Evolutionary conservation across 2,797 vertebrate species (phyloP).

Genomic region (Diplodus sargus): DNA sequence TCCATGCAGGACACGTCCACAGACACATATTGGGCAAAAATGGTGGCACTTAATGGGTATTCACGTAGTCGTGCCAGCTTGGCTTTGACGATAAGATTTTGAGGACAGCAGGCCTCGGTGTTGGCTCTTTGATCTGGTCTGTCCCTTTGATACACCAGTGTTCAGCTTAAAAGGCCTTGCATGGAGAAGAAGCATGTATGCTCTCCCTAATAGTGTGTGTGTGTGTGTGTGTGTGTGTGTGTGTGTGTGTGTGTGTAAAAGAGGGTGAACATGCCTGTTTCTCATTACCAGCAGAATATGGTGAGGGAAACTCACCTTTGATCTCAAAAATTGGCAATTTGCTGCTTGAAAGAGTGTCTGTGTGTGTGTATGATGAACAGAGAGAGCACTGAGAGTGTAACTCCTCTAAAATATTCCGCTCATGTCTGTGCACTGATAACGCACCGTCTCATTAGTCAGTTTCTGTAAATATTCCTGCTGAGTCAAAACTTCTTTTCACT

Average conservation of each 20-base stretch:
- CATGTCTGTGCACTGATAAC: slow-evolving; percentile 38
- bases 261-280: slow-evolving; percentile 64
- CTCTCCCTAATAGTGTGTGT: slow-evolving; percentile 28
- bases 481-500: slow-evolving; percentile 8
- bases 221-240: slow-evolving; percentile 3
- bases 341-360: slow-evolving; percentile 47
- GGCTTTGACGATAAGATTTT: slow-evolving; percentile 50
- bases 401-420: slow-evolving; percentile 38
- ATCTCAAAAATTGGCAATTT: slow-evolving; percentile 68
- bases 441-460: slow-evolving; percentile 34
- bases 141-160: slow-evolving; percentile 71
- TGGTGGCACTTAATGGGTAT: slow-evolving; percentile 46
- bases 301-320: slow-evolving; percentile 61
- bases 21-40: slow-evolving; percentile 4
- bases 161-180: slow-evolving; percentile 57
- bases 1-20: slow-evolving; percentile 7
- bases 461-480: slow-evolving; percentile 53
- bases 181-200: slow-evolving; percentile 43
- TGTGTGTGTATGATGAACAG: slow-evolving; percentile 18
- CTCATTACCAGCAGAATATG: slow-evolving; percentile 66
- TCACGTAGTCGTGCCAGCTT: slow-evolving; percentile 29
- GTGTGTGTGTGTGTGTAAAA: slow-evolving; percentile 9
- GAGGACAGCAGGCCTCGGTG: slow-evolving; percentile 53
- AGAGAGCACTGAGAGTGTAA: slow-evolving; percentile 9
- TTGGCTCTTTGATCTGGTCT: slow-evolving; percentile 73